Evolutionary conservation across 2,888 invertebrate species (phyloP), one percentile per base, ranked within the genome.

Genomic region (Choristoneura rosaceana): DNA sequence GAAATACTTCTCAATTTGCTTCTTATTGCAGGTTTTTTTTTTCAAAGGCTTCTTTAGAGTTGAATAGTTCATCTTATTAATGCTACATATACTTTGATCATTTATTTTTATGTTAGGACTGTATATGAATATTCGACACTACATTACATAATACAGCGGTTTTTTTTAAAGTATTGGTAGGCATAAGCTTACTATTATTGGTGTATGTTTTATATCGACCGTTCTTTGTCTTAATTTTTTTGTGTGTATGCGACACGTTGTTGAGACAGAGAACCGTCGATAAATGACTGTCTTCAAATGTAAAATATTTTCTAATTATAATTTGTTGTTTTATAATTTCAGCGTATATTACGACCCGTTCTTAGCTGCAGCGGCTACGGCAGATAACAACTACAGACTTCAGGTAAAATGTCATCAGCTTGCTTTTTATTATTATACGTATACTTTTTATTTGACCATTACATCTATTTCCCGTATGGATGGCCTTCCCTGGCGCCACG

Each of bases 281-380:
- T 14, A 17, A 4, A 5, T 33, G 12, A 59, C 5, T 34, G 17
- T 25, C 41, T 10, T 9, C 1, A 15, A 14, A 38, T 47, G 3
- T 47, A 47, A 47, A 67, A n/a, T 33, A 52, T n/a, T 67, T 43
- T 62, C 71, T 67, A 76, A 73, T 74, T 52, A 75, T 74, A 50
- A 75, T 75, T 65, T 73, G 68, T 80, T 77, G 63, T 74, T 84
- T 88, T 86, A 83, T 84, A 89, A 89, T 95, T 96, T 93, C 94
- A 97, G 98, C 94, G 97, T 98, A 81, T 99, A 98, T 95, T 99
- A 98, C 95, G 98, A 99, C 95, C 98, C 98, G 85, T 98, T 98
- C 96, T 95, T 99, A 95, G 98, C 98, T 80, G 97, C 98, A 81
- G 97, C 98, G 78, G 97, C 97, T 78, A 95, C 95, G 82, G 97